Percentiles rank a stretch among this genome's conserved stretches.
Evolutionary conservation across 2,113 vertebrate species (phyloP).

Genomic region (Pollachius pollachius): DNA sequence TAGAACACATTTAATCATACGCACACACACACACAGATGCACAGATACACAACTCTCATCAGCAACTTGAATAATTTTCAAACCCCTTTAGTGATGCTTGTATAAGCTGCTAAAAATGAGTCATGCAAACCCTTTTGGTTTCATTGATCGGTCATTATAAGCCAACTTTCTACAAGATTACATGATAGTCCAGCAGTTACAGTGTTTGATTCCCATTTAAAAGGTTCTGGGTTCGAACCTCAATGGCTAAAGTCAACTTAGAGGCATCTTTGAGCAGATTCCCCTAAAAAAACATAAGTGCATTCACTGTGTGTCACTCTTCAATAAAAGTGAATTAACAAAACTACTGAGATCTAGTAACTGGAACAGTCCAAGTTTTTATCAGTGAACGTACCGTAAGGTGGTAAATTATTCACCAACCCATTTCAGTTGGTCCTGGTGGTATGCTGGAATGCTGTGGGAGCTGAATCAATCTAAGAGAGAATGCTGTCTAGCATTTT

Average conservation of each 20-base stretch:
- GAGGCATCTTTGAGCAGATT: not conserved
- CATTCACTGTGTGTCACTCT: conserved; percentile 4
- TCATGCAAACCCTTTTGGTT: conserved; percentile 5
- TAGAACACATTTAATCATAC: conserved; percentile 38
- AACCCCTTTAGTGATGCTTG: conserved; percentile 35
- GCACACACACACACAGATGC: conserved; percentile 34
- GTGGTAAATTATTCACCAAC: conserved; percentile 64
- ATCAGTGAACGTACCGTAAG: conserved; percentile 61
- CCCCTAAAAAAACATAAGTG: not conserved
- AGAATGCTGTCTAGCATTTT: conserved; percentile 44
- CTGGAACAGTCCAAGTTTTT: conserved; percentile 30
- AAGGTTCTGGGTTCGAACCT: no score
- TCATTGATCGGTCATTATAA: conserved; percentile 32
- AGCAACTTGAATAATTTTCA: conserved; percentile 48
- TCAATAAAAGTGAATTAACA: conserved; percentile 1
- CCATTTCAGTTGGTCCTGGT: conserved; percentile 64
- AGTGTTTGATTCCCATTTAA: no score
- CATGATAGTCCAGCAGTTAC: no score
- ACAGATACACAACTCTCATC: conserved; percentile 49
- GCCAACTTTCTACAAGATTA: no score
- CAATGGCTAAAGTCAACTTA: no score
- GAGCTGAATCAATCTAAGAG: conserved; percentile 54
- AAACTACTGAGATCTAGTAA: conserved; percentile 19
- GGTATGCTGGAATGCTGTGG: conserved; percentile 33
- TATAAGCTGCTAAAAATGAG: conserved; percentile 30